phyloP scores from a whole-genome alignment of 92 coral and sea anemone species.

The Muricea muricata region DNA sequence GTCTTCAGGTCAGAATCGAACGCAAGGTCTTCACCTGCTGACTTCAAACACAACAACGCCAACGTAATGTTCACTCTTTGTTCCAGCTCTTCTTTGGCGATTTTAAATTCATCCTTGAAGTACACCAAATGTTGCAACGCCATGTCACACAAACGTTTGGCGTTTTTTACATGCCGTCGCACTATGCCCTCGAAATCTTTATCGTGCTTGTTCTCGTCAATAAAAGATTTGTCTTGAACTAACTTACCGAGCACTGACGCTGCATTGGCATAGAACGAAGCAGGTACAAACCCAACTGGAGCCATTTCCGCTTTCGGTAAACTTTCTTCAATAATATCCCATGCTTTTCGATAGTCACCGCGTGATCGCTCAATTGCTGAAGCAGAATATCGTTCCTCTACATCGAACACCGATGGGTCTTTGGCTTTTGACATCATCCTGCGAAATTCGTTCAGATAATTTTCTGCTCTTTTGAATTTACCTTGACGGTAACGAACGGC shows the following conservation, averaged over 20 bases:
- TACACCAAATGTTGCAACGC: conserved; percentile 33
- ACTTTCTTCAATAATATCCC: conserved; percentile 24
- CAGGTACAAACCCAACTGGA: conserved; percentile 42
- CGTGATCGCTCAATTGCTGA: conserved; percentile 61
- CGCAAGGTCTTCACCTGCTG: neutral
- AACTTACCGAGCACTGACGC: conserved; percentile 45
- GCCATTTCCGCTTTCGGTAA: conserved; percentile 13
- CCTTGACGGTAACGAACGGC: conserved; percentile 19
- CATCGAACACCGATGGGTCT: conserved; percentile 19
- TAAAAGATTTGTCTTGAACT: conserved; percentile 10
- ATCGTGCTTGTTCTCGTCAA: neutral
- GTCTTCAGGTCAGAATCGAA: neutral
- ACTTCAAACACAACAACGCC: conserved; percentile 27
- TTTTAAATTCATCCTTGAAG: conserved; percentile 32
- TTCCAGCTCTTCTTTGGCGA: conserved; percentile 42
- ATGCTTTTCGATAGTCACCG: conserved; percentile 42
- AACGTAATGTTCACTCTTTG: conserved; percentile 42
- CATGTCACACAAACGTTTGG: conserved; percentile 19
- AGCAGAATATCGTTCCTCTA: conserved; percentile 9
- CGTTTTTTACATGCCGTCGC: neutral
- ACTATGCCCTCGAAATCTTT: neutral
- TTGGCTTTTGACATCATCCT: neutral
- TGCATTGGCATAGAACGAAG: conserved; percentile 27
- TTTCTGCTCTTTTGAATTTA: conserved; percentile 25
- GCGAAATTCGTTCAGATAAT: conserved; percentile 11